phyloP scores from a whole-genome alignment of 2,888 invertebrate species.

The Campoplex capitator region DNA sequence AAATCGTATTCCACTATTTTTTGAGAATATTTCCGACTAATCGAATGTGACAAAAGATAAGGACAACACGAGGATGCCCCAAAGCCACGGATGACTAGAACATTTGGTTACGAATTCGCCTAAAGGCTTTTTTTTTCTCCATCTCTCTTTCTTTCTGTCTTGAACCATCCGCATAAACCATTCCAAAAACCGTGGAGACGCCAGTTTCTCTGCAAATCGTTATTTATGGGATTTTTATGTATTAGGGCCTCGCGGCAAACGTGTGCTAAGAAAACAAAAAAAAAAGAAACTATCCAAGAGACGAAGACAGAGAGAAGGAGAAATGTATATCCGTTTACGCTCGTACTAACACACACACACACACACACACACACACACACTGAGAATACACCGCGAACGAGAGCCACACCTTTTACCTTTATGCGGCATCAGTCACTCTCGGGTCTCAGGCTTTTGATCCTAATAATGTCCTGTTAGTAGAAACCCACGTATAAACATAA shows the following conservation, averaged over 20 bases:
- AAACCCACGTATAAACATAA: constrained; percentile 27
- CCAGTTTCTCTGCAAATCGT: constrained; percentile 68
- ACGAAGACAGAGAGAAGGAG: constrained; percentile 32
- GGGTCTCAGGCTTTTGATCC: constrained; percentile 59
- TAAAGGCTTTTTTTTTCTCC: constrained; percentile 43
- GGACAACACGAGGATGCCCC: constrained; percentile 52
- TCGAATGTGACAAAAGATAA: constrained; percentile 54
- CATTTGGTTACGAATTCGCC: constrained; percentile 48
- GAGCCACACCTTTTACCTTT: constrained; percentile 69
- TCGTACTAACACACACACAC: constrained; percentile 13
- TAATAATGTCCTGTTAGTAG: constrained; percentile 63
- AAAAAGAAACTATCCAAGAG: background rate
- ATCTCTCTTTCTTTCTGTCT: background rate
- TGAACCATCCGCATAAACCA: constrained; percentile 5
- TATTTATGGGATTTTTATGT: constrained; percentile 82
- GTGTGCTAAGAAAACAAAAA: background rate
- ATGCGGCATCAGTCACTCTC: constrained; percentile 57
- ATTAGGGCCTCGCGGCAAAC: constrained; percentile 73
- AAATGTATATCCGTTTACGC: constrained; percentile 58
- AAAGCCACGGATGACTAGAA: constrained; percentile 27
- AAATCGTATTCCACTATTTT: constrained; percentile 17
- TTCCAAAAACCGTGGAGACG: constrained; percentile 57
- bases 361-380: background rate
- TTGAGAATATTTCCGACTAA: constrained; percentile 21
- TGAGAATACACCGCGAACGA: constrained; percentile 33